Conservation (phyloP, 2,888 invertebrate species). For the Drosophila kambysellisi region DNA sequence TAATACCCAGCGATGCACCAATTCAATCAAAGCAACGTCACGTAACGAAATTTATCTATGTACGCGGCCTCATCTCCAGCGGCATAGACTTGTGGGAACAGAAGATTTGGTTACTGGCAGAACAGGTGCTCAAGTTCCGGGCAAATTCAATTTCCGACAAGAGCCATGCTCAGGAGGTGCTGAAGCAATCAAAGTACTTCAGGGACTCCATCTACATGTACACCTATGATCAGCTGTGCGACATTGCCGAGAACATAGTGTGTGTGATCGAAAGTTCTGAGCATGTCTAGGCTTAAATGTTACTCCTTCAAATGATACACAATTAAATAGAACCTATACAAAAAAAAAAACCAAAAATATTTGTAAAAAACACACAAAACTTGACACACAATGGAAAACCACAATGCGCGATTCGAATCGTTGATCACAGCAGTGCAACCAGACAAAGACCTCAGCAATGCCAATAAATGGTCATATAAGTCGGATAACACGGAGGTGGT, state of each 20-base stretch:
- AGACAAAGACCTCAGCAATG: background rate
- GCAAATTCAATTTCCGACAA: background rate
- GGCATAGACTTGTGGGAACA: constrained; percentile 72
- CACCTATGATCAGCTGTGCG: constrained; percentile 69
- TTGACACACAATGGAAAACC: background rate
- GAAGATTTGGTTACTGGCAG: constrained; percentile 38
- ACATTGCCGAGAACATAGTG: constrained; percentile 72
- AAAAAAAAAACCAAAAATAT: background rate
- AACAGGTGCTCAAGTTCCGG: constrained; percentile 32
- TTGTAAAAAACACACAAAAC: background rate
- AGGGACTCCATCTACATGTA: constrained; percentile 68
- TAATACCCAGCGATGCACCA: constrained; percentile 11
- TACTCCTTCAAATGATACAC: background rate
- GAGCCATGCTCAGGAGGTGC: background rate
- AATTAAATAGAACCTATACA: background rate
- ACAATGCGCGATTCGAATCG: constrained; percentile 6
- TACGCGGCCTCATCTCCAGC: constrained; percentile 68
- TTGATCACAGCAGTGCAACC: constrained; percentile 1
- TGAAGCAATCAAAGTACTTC: constrained; percentile 52
- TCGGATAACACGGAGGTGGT: constrained; percentile 18
- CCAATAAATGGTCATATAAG: constrained; percentile 14
- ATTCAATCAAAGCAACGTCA: constrained; percentile 45
- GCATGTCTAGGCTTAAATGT: constrained; percentile 30
- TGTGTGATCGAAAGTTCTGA: constrained; percentile 75
- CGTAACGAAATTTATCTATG: constrained; percentile 53